Evolutionary conservation across 2,888 invertebrate genomes (phyloP).

Genomic region (Rhabditophanes sp.): DNA sequence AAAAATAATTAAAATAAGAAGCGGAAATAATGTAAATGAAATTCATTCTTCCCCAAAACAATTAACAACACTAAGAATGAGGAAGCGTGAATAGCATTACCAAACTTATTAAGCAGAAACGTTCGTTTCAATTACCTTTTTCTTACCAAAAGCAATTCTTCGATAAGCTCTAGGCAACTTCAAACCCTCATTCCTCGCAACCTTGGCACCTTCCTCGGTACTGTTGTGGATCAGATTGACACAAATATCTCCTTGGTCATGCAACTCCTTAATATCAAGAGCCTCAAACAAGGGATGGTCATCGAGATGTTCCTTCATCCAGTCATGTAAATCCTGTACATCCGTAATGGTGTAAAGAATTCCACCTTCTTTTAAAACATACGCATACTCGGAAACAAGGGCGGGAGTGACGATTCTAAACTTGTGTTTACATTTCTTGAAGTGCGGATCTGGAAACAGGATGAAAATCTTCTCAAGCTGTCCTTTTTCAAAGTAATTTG

Average conservation of each 20-base stretch:
- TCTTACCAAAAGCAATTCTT: constrained; percentile 13
- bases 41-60: too few relatives aligned
- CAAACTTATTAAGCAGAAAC: too few relatives aligned
- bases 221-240: constrained; percentile 74
- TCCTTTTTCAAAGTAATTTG: constrained; percentile 83
- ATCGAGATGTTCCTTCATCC: constrained; percentile 82
- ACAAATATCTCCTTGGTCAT: constrained; percentile 48
- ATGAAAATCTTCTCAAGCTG: constrained; percentile 72
- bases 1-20: too few relatives aligned
- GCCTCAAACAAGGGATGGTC: constrained; percentile 68
- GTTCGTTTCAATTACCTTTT: too few relatives aligned
- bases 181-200: constrained; percentile 77
- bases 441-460: constrained; percentile 95
- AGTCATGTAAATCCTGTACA: constrained; percentile 84
- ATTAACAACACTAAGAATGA: too few relatives aligned
- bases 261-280: constrained; percentile 36
- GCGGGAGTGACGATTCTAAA: constrained; percentile 92
- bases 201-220: constrained; percentile 95
- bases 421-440: constrained; percentile 93
- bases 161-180: constrained; percentile 65
- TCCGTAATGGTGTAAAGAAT: constrained; percentile 82
- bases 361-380: constrained; percentile 61
- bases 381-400: constrained; percentile 88
- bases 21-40: too few relatives aligned
- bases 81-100: too few relatives aligned